Conservation (phyloP, 2,113 vertebrate genomes). For the Antechinus flavipes region DNA sequence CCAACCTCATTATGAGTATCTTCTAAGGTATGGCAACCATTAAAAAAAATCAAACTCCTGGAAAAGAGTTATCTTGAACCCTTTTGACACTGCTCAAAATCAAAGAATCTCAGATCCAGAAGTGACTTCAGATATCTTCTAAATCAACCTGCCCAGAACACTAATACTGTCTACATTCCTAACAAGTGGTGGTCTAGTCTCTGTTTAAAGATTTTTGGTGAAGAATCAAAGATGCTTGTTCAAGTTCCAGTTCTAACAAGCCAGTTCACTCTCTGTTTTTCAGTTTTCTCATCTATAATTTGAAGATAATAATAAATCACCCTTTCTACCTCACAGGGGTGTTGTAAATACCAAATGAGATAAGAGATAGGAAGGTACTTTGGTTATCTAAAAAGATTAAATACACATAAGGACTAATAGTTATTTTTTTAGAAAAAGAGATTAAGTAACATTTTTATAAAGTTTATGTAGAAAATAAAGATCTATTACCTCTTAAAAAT, state of each 20-base stretch:
- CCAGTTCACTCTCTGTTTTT: not conserved
- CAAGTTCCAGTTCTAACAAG: not conserved
- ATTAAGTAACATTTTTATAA: not conserved
- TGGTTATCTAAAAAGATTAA: not conserved
- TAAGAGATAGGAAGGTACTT: not conserved
- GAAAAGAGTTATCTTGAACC: not conserved
- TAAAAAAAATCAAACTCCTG: not conserved
- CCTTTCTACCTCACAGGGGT: not conserved
- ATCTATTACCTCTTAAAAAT: constrained; percentile 78
- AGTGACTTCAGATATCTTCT: not conserved
- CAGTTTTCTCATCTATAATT: not conserved
- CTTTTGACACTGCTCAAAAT: not conserved
- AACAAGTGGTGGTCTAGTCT: not conserved
- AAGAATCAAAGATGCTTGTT: not conserved
- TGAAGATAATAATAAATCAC: not conserved
- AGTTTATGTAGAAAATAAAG: not conserved
- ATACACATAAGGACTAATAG: not conserved
- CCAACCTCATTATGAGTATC: not conserved
- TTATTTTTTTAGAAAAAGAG: not conserved
- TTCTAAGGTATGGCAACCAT: not conserved
- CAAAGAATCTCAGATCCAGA: not conserved
- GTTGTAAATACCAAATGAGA: not conserved
- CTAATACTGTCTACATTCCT: not conserved
- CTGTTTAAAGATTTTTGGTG: not conserved
- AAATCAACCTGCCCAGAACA: not conserved